Percentiles rank a stretch among this genome's conserved stretches.
Evolutionary conservation across 1,140 invertebrate species (phyloP).

Genomic region (Atta texana): DNA sequence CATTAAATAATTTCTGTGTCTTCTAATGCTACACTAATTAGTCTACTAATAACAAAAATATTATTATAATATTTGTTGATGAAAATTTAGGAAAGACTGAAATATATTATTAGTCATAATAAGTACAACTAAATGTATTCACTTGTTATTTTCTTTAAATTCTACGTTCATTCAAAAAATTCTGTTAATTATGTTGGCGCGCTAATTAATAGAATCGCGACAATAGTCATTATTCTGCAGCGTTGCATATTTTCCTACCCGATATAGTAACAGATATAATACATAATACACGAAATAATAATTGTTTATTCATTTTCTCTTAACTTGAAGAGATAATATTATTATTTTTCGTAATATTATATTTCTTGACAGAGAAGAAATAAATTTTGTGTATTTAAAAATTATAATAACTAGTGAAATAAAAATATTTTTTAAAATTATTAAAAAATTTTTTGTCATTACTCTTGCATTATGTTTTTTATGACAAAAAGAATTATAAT

Average conservation of each 20-base stretch:
- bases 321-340: not conserved
- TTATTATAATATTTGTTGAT: constrained; percentile 12
- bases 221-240: constrained; percentile 8
- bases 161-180: constrained; percentile 5
- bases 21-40: not conserved
- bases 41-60: not conserved
- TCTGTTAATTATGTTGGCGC: constrained; percentile 13
- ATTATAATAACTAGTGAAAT: not conserved
- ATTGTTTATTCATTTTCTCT: not conserved
- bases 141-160: not conserved
- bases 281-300: not conserved
- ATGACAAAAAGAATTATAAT: not conserved
- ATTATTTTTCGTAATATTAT: not conserved
- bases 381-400: not conserved
- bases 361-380: not conserved
- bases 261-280: not conserved
- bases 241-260: not conserved
- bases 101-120: not conserved
- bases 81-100: not conserved
- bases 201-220: constrained; percentile 39
- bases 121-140: not conserved
- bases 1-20: not conserved
- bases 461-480: not conserved
- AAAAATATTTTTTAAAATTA: not conserved
- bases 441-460: not conserved